Evolutionary conservation across 2,888 invertebrate genomes (phyloP), one percentile per base, ranked within the genome.

Genomic region (Athripsodes cinereus): DNA sequence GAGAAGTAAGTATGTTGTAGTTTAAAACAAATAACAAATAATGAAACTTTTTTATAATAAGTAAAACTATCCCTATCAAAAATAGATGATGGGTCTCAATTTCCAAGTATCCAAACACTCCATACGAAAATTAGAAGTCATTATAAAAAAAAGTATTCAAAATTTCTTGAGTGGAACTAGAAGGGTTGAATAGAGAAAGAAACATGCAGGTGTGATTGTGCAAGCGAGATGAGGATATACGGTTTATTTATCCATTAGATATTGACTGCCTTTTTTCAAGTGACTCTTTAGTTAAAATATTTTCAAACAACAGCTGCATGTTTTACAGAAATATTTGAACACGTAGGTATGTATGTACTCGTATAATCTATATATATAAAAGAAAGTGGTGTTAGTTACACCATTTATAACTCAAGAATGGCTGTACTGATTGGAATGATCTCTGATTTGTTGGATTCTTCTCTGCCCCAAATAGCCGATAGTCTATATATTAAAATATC

Each of bases 241-340:
- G 19, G 18, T 19, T 54, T 22, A n/a, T 52, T 21, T 47, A 57
- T 52, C 52, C 52, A 40, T 48, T 57, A 11, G 57, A 21, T 26
- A 19, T 20, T 31, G 22, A 40, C 22, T 52, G 57, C 20, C 26
- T 16, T 22, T 35, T 49, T 18, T 54, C 6, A 53, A 62, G 62
- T 19, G 58, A 13, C 60, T 18, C 59, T 62, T 49, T 31, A 60
- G 51, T 49, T 54, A 62, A 62, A 62, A 62, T 62, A 62, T 62
- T 62, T 62, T 62, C 59, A 53, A 62, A 62, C 54, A 62, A 62
- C 62, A 53, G 60, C 60, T 58, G 62, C 58, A 48, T 62, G 62
- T 62, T 62, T 62, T 62, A 16, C 40, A 47, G 62, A 62, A 62
- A 62, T 62, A 62, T 62, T 62, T 62, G 60, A 56, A 55, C 53